These are phyloP conservation scores for Platerodrilus igneus DNA, from an alignment of 2,888 invertebrate genomes.

Conservation along the genomic window DNA sequence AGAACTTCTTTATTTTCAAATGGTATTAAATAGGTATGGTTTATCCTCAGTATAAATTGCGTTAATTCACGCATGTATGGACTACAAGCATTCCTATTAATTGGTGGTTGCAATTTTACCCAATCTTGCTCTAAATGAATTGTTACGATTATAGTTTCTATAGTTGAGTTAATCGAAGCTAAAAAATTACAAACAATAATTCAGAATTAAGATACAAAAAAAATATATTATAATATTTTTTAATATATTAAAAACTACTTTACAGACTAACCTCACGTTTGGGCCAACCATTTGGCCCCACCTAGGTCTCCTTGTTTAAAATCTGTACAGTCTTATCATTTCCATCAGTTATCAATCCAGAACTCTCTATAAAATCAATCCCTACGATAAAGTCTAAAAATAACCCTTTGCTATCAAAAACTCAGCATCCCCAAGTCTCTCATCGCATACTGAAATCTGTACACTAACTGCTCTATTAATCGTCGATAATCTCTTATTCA, in stretches of 20 bases:
- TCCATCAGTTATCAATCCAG: no score
- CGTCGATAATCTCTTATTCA: no score
- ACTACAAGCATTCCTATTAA: constrained; percentile 53
- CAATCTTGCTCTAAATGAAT: constrained; percentile 75
- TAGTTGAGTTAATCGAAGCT: constrained; percentile 76
- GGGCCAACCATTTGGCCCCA: no score
- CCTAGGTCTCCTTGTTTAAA: no score
- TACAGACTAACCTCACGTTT: constrained; percentile 1
- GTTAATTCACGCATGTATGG: constrained; percentile 92
- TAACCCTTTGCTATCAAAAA: no score
- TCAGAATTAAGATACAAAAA: constrained; percentile 4
- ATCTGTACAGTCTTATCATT: no score
- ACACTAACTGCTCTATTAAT: no score
- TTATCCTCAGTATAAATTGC: constrained; percentile 70
- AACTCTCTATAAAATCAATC: no score
- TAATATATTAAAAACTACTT: background rate
- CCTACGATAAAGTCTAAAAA: no score
- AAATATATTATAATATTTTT: constrained; percentile 6
- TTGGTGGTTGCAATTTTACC: constrained; percentile 39
- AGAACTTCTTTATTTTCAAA: constrained; percentile 65
- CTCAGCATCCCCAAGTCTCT: no score
- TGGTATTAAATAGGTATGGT: constrained; percentile 62
- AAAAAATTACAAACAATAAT: constrained; percentile 32
- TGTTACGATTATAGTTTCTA: constrained; percentile 87
- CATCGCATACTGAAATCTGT: no score